Conservation (phyloP, 2,113 vertebrate genomes). For the Tamias sibiricus region DNA sequence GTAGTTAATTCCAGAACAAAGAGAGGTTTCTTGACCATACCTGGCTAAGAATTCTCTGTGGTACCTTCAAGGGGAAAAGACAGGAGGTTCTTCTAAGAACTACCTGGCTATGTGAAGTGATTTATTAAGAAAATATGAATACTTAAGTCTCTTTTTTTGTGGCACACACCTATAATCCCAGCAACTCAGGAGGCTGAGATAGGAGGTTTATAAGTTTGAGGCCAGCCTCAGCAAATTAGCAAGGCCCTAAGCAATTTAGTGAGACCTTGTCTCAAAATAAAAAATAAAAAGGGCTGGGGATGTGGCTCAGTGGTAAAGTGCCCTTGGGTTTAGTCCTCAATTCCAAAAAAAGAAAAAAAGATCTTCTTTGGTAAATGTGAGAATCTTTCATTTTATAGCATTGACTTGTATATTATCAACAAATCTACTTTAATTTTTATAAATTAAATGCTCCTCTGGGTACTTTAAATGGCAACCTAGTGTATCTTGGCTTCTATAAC, state of each 20-base stretch:
- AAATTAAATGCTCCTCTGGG: slow-evolving; percentile 4
- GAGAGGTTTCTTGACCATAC: not conserved
- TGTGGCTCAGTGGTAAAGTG: too few species aligned
- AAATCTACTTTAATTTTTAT: slow-evolving; percentile 30
- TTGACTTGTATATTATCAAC: not conserved
- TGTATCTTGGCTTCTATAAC: not conserved
- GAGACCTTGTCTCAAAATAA: too few species aligned
- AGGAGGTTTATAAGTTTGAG: too few species aligned
- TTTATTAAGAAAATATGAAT: slow-evolving; percentile 44
- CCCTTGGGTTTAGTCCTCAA: too few species aligned
- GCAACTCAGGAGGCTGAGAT: too few species aligned
- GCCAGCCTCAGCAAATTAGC: too few species aligned
- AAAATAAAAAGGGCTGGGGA: too few species aligned
- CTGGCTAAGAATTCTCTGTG: not conserved
- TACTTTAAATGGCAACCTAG: not conserved
- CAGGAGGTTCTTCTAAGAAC: not conserved
- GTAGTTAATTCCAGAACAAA: not conserved
- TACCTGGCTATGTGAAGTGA: not conserved
- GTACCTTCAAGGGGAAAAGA: not conserved
- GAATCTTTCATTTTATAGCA: not conserved
- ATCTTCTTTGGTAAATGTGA: not conserved
- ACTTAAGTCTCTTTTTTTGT: not conserved
- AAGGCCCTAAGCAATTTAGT: too few species aligned
- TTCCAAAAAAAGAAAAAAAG: not conserved
- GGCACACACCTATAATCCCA: too few species aligned